These are phyloP conservation scores for Drosophila hamatofila DNA, from an alignment of 2,888 invertebrate genomes.

Conservation along the genomic window DNA sequence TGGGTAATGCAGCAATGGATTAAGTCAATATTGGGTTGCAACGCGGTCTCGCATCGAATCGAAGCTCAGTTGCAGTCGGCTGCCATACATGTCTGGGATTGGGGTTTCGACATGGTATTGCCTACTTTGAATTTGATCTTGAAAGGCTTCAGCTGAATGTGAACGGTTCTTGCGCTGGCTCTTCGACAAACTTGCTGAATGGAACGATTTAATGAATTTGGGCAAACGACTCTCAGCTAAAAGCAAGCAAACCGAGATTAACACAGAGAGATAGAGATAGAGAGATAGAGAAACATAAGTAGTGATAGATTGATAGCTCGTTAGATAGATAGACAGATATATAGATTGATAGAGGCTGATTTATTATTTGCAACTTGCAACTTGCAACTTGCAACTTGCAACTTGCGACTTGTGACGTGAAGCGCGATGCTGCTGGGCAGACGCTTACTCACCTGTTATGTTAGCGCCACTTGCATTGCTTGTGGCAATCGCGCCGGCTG, in stretches of 20 bases:
- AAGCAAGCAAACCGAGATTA: slow-evolving; percentile 36
- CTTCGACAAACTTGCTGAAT: slow-evolving; percentile 7
- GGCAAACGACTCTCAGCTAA: slow-evolving; percentile 26
- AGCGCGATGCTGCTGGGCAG: slow-evolving; percentile 20
- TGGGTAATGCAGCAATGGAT: neutral
- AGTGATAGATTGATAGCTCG: neutral
- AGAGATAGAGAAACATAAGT: neutral
- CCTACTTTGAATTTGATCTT: neutral
- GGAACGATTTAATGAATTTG: neutral
- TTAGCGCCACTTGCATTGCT: slow-evolving; percentile 69
- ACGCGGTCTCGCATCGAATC: neutral
- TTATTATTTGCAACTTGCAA: neutral
- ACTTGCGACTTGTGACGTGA: neutral
- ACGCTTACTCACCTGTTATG: slow-evolving; percentile 74
- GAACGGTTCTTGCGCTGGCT: slow-evolving; percentile 18
- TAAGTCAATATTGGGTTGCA: neutral
- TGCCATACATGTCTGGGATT: neutral
- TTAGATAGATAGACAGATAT: neutral
- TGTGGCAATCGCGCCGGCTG: slow-evolving; percentile 58
- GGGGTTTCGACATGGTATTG: neutral
- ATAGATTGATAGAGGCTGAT: slow-evolving; percentile 4
- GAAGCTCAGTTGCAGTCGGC: slow-evolving; percentile 8
- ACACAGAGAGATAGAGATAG: neutral
- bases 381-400: neutral
- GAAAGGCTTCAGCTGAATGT: slow-evolving; percentile 2